Evolutionary conservation across 2,888 invertebrate genomes (phyloP).

Genomic region (Polydrusus tereticollis): DNA sequence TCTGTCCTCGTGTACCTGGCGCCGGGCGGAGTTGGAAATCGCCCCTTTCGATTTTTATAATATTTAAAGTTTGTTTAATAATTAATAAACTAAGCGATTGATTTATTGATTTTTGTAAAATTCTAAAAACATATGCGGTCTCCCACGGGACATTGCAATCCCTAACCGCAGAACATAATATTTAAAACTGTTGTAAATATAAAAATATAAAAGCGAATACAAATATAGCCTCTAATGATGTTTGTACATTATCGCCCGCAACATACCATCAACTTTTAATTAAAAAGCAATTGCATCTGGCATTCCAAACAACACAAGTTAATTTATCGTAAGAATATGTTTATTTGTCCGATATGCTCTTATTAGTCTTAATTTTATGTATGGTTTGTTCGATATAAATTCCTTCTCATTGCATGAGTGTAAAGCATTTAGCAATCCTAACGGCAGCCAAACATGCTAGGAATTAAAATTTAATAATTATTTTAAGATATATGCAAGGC

Average conservation of each 20-base stretch:
- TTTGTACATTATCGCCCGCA: constrained; percentile 18
- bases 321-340: constrained; percentile 22
- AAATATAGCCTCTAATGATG: background rate
- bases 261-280: constrained; percentile 22
- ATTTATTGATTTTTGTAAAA: too few species aligned
- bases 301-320: constrained; percentile 27
- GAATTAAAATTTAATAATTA: constrained; percentile 26
- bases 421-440: constrained; percentile 25
- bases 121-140: too few species aligned
- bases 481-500: constrained; percentile 5
- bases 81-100: too few species aligned
- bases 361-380: constrained; percentile 40
- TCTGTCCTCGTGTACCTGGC: too few species aligned
- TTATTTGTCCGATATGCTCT: constrained; percentile 36
- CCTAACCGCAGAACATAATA: too few species aligned
- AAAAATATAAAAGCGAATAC: background rate
- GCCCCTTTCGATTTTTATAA: too few species aligned
- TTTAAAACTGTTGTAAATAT: too few species aligned
- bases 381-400: constrained; percentile 38
- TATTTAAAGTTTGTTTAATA: too few species aligned
- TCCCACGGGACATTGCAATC: too few species aligned
- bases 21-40: too few species aligned
- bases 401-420: constrained; percentile 32
- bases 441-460: constrained; percentile 27
- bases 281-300: constrained; percentile 23